Percentiles rank a stretch among this genome's conserved stretches.
phyloP scores from a whole-genome alignment of 2,113 vertebrate genomes.

The Phylloscopus trochiloides region DNA sequence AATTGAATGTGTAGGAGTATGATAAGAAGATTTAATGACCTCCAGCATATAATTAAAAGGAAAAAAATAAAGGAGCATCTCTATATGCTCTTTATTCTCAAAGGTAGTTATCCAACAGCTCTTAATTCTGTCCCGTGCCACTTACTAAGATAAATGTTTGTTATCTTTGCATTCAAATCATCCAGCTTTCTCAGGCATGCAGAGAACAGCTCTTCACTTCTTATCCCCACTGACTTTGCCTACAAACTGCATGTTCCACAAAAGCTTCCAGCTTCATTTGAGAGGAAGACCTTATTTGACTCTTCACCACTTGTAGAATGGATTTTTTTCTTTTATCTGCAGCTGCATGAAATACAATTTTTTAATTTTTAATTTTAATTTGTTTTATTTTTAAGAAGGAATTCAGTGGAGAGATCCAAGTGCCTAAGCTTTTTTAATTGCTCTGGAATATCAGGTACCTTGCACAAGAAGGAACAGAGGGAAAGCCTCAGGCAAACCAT shows the following conservation, averaged over 20 bases:
- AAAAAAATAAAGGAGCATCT: not conserved
- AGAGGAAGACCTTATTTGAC: not conserved
- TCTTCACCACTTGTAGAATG: not conserved
- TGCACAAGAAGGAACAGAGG: not conserved
- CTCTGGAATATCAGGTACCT: not conserved
- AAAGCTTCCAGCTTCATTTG: not conserved
- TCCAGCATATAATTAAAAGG: slow-evolving; percentile 33
- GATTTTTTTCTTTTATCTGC: not conserved
- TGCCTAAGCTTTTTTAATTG: not conserved
- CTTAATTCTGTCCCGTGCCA: not conserved
- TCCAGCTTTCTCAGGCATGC: not conserved
- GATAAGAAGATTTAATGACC: slow-evolving; percentile 56
- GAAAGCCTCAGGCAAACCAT: not conserved
- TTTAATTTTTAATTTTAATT: not conserved
- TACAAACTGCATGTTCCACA: not conserved
- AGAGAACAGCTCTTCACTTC: not conserved
- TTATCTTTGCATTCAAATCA: slow-evolving; percentile 12
- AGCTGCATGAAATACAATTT: not conserved
- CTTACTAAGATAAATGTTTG: slow-evolving; percentile 45
- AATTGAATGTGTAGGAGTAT: slow-evolving; percentile 14
- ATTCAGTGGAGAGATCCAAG: not conserved
- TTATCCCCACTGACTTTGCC: not conserved
- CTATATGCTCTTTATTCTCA: slow-evolving; percentile 20
- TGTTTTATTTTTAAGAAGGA: not conserved
- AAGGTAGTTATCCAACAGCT: not conserved